These are phyloP conservation scores for Pteropus rufus DNA, from an alignment of 2,797 vertebrate species.

Conservation along the genomic window DNA sequence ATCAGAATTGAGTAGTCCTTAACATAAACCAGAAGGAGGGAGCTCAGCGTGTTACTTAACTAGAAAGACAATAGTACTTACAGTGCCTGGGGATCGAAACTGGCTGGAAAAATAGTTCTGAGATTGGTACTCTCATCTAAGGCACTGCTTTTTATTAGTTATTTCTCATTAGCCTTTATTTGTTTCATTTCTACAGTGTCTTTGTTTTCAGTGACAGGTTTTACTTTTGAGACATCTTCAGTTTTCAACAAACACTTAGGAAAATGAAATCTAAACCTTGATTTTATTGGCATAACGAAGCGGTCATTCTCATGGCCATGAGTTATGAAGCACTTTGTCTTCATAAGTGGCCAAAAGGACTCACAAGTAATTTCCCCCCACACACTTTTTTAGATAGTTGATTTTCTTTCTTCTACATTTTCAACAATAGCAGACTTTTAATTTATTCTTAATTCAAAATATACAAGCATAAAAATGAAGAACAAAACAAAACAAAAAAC, in stretches of 20 bases:
- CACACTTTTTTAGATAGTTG: background rate
- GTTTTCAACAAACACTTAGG: background rate
- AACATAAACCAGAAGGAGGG: background rate
- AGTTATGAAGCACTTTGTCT: background rate
- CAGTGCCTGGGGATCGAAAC: background rate
- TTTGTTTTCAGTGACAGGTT: background rate
- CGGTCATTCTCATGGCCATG: background rate
- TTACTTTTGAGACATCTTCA: constrained; percentile 15
- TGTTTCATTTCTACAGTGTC: background rate
- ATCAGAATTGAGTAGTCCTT: background rate
- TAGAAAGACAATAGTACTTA: background rate
- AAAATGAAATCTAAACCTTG: background rate
- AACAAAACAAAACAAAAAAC: background rate
- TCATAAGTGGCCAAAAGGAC: background rate
- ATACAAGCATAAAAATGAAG: background rate
- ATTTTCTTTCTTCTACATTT: background rate
- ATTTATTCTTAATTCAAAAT: constrained; percentile 24
- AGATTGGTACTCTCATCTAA: background rate
- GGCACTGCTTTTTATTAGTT: background rate
- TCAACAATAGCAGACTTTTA: background rate
- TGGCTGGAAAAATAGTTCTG: background rate
- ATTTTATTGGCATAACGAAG: background rate
- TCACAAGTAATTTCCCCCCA: background rate
- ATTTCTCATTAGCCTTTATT: background rate
- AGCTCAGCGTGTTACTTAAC: background rate